phyloP scores from a whole-genome alignment of 2,888 invertebrate species.

The Heliconius hortense region DNA sequence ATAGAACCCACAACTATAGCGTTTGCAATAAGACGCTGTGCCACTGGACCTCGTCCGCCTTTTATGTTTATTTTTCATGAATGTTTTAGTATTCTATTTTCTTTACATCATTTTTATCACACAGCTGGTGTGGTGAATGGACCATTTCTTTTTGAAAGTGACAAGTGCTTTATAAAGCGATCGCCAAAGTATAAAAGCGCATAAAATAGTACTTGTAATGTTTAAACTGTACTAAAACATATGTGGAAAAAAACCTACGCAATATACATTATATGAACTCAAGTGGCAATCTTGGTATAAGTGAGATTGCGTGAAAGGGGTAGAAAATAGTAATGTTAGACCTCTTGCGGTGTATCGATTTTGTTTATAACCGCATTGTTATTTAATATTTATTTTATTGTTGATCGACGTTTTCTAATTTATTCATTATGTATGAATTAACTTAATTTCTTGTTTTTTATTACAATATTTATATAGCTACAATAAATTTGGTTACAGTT shows the following conservation, averaged over 20 bases:
- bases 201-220: slow-evolving; percentile 3
- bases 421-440: not conserved
- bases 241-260: slow-evolving; percentile 6
- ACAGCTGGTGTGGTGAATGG: not conserved
- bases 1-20: not conserved
- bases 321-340: slow-evolving; percentile 22
- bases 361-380: slow-evolving; percentile 14
- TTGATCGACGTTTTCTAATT: not conserved
- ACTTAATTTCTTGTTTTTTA: not conserved
- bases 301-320: slow-evolving; percentile 26
- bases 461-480: not conserved
- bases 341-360: slow-evolving; percentile 20
- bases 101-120: not conserved
- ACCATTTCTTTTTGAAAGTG: not conserved
- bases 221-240: slow-evolving; percentile 19
- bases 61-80: not conserved
- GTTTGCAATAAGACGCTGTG: not conserved
- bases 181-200: not conserved
- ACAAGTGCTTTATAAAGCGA: not conserved
- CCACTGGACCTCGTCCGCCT: not conserved
- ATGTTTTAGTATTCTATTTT: not conserved
- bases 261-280: not conserved
- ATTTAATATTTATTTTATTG: slow-evolving; percentile 15
- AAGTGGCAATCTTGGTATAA: slow-evolving; percentile 16
- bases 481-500: not conserved